These are phyloP conservation scores for Petroica traversi DNA, from an alignment of 2,113 vertebrate species.

Conservation along the genomic window DNA sequence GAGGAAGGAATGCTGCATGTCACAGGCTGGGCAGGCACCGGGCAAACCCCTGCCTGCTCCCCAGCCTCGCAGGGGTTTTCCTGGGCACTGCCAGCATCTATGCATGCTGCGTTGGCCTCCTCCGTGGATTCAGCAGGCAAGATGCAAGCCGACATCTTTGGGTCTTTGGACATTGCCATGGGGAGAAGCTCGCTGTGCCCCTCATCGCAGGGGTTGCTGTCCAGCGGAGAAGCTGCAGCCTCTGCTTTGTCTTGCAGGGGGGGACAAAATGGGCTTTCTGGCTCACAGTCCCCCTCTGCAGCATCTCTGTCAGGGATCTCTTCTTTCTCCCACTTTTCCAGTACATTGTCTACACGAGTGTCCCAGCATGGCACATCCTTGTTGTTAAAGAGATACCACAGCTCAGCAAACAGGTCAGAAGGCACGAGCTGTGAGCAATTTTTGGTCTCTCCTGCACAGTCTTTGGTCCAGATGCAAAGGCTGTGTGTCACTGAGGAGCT, in stretches of 20 bases:
- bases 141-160: accelerated
- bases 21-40: background rate
- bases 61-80: background rate
- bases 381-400: no score
- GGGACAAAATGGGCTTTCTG: accelerated
- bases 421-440: accelerated
- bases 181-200: background rate
- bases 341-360: accelerated
- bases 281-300: background rate
- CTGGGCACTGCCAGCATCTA: no score
- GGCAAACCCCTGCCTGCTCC: accelerated
- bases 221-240: background rate
- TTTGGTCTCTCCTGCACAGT: background rate
- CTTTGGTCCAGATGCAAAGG: background rate
- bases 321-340: background rate
- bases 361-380: accelerated
- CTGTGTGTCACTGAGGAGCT: accelerated
- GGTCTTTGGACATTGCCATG: accelerated
- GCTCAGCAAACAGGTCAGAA: background rate
- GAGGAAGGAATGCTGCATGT: background rate
- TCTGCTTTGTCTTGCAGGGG: accelerated
- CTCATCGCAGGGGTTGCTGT: background rate
- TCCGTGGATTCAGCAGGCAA: accelerated
- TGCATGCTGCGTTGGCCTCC: accelerated
- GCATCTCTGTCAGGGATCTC: background rate